Evolutionary conservation across 1,140 invertebrate genomes (phyloP).

Genomic region (Bombus picipes): DNA sequence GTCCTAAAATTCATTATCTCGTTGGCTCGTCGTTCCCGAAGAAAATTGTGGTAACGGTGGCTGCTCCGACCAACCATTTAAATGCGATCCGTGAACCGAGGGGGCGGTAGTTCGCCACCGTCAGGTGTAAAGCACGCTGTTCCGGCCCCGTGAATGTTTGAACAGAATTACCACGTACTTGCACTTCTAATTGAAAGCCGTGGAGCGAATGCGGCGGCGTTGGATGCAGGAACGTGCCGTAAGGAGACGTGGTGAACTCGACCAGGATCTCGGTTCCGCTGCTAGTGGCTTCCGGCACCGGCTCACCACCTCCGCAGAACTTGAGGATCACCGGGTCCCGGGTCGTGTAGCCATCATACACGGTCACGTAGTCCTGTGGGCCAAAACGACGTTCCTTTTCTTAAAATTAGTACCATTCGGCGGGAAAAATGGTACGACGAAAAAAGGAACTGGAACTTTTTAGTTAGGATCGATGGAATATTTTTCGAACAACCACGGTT

Average conservation of each 20-base stretch:
- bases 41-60: neutral
- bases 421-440: neutral
- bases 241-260: slow-evolving; percentile 94
- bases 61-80: slow-evolving; percentile 7
- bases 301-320: slow-evolving; percentile 93
- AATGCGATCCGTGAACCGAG: slow-evolving; percentile 25
- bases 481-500: too few species aligned
- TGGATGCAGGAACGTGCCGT: slow-evolving; percentile 92
- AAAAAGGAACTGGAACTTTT: too few species aligned
- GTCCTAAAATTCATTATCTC: slow-evolving; percentile 20
- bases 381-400: slow-evolving; percentile 7
- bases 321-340: slow-evolving; percentile 93
- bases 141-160: slow-evolving; percentile 35
- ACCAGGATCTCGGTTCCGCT: slow-evolving; percentile 93
- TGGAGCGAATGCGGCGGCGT: slow-evolving; percentile 89
- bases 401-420: too few species aligned
- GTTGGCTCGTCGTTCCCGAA: neutral
- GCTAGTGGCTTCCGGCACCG: slow-evolving; percentile 91
- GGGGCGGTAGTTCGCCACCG: neutral
- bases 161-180: slow-evolving; percentile 82
- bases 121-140: slow-evolving; percentile 34
- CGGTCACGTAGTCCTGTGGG: slow-evolving; percentile 91
- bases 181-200: slow-evolving; percentile 94
- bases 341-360: slow-evolving; percentile 95
- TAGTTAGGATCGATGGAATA: too few species aligned